A percentile compares a stretch with the other conserved stretches of the same genome.
These are phyloP conservation scores for Crematogaster levior DNA, from an alignment of 2,888 invertebrate genomes.

Conservation along the genomic window DNA sequence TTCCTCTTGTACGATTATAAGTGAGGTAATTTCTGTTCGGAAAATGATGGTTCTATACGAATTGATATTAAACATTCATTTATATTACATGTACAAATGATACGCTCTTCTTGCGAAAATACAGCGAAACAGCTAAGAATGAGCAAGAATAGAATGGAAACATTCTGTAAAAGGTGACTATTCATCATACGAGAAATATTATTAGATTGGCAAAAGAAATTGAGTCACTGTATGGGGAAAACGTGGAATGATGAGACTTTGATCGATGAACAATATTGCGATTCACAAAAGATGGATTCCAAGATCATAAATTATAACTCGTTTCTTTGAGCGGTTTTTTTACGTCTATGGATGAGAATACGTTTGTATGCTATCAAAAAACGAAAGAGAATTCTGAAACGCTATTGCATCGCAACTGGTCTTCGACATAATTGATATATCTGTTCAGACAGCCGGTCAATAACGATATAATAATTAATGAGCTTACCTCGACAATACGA, in stretches of 20 bases:
- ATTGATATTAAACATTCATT: conserved; percentile 29
- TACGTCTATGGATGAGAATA: not conserved
- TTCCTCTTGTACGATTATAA: not conserved
- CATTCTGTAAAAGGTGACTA: conserved; percentile 9
- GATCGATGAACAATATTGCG: conserved; percentile 41
- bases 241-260: conserved; percentile 37
- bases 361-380: not conserved
- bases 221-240: conserved; percentile 31
- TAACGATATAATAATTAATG: not conserved
- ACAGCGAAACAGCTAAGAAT: not conserved
- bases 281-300: conserved; percentile 29
- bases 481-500: not conserved
- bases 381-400: conserved; percentile 4
- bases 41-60: not conserved
- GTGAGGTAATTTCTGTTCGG: not conserved
- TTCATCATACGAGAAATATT: conserved; percentile 30
- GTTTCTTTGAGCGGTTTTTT: conserved; percentile 9
- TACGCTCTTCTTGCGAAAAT: not conserved
- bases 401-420: not conserved
- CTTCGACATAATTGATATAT: not conserved
- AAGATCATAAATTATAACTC: conserved; percentile 45
- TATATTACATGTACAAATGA: not conserved
- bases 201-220: conserved; percentile 49
- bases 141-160: conserved; percentile 10
- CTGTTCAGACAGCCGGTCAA: not conserved